A percentile compares a stretch with the other conserved stretches of the same genome.
Conservation (phyloP, 1,140 invertebrate species). For the Aphis craccivora region DNA sequence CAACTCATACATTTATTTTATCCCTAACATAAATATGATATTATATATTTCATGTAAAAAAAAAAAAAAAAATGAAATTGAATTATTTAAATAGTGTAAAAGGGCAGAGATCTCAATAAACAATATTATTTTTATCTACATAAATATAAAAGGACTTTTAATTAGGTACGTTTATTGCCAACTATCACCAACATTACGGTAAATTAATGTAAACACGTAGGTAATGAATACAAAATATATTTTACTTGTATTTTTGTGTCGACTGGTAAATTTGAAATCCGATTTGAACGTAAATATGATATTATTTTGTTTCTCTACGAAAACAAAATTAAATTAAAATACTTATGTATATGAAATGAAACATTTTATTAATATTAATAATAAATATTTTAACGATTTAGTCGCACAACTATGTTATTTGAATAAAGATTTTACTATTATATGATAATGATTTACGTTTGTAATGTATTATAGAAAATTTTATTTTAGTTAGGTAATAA, state of each 20-base stretch:
- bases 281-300: background rate
- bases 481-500: background rate
- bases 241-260: constrained; percentile 6
- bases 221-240: background rate
- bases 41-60: too few relatives aligned
- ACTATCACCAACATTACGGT: background rate
- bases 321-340: background rate
- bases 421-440: background rate
- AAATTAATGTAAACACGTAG: background rate
- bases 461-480: background rate
- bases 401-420: background rate
- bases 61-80: too few relatives aligned
- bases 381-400: background rate
- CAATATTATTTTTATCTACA: background rate
- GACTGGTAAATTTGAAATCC: background rate
- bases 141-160: background rate
- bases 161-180: background rate
- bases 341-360: background rate
- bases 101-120: background rate
- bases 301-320: background rate
- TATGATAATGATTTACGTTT: background rate
- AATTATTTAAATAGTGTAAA: too few relatives aligned
- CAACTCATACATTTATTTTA: too few relatives aligned
- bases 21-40: too few relatives aligned
- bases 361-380: background rate